Conservation (phyloP, 1,140 invertebrate genomes). For the Cotesia vestalis region DNA sequence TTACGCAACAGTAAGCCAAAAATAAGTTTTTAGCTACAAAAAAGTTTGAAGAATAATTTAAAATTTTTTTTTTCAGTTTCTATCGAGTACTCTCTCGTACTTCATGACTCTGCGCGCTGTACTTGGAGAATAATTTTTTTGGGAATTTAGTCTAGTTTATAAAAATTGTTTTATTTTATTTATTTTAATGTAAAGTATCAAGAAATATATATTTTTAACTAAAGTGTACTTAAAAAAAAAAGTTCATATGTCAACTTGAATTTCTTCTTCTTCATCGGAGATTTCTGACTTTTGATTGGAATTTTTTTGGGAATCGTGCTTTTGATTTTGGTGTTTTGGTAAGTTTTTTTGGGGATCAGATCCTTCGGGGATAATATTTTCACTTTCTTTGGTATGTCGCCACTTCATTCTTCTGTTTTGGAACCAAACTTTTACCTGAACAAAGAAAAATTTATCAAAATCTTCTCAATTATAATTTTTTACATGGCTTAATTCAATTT, state of each 20-base stretch:
- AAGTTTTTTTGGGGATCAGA: slow-evolving; percentile 44
- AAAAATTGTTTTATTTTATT: too few relatives aligned
- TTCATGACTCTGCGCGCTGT: slow-evolving; percentile 35
- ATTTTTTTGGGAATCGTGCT: slow-evolving; percentile 44
- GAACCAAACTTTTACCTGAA: slow-evolving; percentile 91
- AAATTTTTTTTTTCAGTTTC: slow-evolving; percentile 29
- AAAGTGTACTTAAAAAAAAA: background rate
- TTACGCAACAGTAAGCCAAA: slow-evolving; percentile 25
- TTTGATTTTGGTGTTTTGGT: slow-evolving; percentile 44
- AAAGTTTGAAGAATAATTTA: background rate
- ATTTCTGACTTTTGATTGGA: slow-evolving; percentile 43
- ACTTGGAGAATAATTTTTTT: background rate
- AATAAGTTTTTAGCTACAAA: background rate
- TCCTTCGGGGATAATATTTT: slow-evolving; percentile 48
- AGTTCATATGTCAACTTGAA: slow-evolving; percentile 59
- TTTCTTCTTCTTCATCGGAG: slow-evolving; percentile 60
- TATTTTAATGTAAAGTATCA: too few relatives aligned
- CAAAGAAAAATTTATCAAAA: slow-evolving; percentile 25
- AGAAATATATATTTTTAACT: background rate
- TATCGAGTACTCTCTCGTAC: slow-evolving; percentile 33
- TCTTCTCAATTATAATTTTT: too few relatives aligned
- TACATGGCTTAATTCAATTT: too few relatives aligned
- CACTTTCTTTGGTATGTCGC: slow-evolving; percentile 81
- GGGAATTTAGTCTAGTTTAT: background rate
- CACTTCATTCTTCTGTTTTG: slow-evolving; percentile 95